Base-by-base conservation (phyloP, 2,888 invertebrate genomes). In the Lasioglossum calceatum region DNA sequence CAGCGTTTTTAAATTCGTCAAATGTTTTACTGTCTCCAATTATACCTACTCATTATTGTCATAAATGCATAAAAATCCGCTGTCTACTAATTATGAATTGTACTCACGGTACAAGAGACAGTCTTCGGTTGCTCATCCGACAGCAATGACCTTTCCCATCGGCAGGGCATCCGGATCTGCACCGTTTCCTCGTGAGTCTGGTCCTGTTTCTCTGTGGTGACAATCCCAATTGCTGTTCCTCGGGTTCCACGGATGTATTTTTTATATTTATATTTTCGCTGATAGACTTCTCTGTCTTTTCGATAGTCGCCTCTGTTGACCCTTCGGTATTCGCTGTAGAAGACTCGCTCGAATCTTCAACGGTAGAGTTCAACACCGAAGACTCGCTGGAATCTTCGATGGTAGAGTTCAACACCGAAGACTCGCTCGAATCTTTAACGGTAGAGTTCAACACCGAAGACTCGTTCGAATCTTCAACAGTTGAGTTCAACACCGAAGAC, bases 141-240 rank as follows among this genome's bases (percentile, higher is more conserved):
- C 94, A 93, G 84, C 95, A 95, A 81, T 94, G 93, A 27, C 95
- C 95, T 72, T 92, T 92, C 2, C 93, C 93, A 83, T 94, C 93
- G 27, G 93, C 88, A 32, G 92, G 89, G 78, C 94, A 95, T 70
- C 95, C 95, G 2, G 92, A 89, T 50, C 88, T 92, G 42, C 94
- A 94, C 14, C 90, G 89, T 47, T 92, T 92, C 27, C 86, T 89
- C 3, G 85, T 77, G 73, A 84, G 12, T 54, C 73, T 76, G 0
- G 64, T 67, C 5, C 82, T 39, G 77, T 74, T 79, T 1, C 54
- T 72, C 14, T 70, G 58, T 12, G 70, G 32, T 7, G 47, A 61
- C 36, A 7, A n/a, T n/a, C 23, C 71, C 16, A n/a, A 1, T 32
- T 16, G 74, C n/a, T 61, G 23, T 4, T 14, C 39, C 58, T 74